phyloP scores from a whole-genome alignment of 1,140 invertebrate genomes.

The Neodiprion pinetum region DNA sequence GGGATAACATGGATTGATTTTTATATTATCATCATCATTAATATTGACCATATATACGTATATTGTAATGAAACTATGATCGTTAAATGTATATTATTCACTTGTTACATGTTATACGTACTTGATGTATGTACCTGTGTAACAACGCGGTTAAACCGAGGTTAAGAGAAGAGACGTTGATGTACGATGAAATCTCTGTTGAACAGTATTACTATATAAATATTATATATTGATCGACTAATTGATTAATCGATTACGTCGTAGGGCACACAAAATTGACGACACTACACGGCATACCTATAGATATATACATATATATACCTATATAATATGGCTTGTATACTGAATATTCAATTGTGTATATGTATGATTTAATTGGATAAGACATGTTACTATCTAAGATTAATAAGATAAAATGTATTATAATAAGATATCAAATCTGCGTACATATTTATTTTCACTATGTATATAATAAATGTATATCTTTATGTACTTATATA shows the following conservation, averaged over 20 bases:
- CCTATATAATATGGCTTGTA: neutral
- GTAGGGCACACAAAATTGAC: neutral
- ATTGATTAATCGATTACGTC: neutral
- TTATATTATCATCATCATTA: no score
- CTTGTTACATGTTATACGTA: no score
- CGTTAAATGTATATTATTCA: no score
- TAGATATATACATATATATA: neutral
- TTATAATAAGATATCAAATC: neutral
- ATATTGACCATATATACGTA: no score
- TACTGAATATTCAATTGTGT: no score
- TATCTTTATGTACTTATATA: constrained; percentile 5
- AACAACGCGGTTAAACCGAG: neutral
- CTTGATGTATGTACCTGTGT: no score
- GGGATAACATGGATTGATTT: no score
- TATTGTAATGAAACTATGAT: no score
- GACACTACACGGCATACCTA: no score
- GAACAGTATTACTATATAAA: constrained; percentile 1
- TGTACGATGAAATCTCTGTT: neutral
- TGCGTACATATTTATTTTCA: constrained; percentile 1
- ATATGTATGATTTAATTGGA: neutral
- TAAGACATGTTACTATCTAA: neutral
- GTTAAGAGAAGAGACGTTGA: neutral
- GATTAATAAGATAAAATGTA: neutral
- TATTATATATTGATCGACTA: neutral
- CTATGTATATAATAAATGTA: constrained; percentile 14